Percentiles rank a stretch among this genome's conserved stretches.
These are phyloP conservation scores for Myodes glareolus DNA, from an alignment of 2,113 vertebrate genomes.

Conservation along the genomic window DNA sequence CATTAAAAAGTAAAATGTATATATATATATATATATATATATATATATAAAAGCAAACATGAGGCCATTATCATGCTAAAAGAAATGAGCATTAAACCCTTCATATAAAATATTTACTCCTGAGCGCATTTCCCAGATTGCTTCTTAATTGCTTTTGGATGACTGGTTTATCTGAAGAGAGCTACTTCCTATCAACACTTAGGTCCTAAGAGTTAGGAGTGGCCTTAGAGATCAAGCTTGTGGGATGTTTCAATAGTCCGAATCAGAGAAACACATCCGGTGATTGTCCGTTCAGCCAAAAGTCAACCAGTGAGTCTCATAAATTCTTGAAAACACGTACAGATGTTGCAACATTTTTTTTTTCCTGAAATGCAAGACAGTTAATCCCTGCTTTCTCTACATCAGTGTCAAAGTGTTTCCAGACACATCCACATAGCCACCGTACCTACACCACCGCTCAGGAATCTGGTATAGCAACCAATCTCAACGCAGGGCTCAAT, in stretches of 20 bases:
- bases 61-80: neutral
- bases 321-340: neutral
- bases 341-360: neutral
- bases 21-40: neutral
- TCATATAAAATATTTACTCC: neutral
- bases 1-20: constrained; percentile 35
- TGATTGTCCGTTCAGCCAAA: neutral
- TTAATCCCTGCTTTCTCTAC: neutral
- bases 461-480: neutral
- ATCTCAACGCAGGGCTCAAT: neutral
- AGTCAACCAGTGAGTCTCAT: neutral
- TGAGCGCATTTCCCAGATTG: neutral
- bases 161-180: neutral
- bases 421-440: neutral
- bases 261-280: neutral
- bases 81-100: neutral
- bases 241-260: neutral
- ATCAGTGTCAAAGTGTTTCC: neutral
- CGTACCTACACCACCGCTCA: neutral
- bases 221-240: neutral
- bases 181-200: neutral
- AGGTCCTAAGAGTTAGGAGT: neutral
- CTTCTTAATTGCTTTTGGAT: neutral
- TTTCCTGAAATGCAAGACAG: neutral
- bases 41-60: constrained; percentile 17